A percentile compares a stretch with the other conserved stretches of the same genome.
Conservation (phyloP, 1,140 invertebrate species). For the Zeugodacus cucurbitae region DNA sequence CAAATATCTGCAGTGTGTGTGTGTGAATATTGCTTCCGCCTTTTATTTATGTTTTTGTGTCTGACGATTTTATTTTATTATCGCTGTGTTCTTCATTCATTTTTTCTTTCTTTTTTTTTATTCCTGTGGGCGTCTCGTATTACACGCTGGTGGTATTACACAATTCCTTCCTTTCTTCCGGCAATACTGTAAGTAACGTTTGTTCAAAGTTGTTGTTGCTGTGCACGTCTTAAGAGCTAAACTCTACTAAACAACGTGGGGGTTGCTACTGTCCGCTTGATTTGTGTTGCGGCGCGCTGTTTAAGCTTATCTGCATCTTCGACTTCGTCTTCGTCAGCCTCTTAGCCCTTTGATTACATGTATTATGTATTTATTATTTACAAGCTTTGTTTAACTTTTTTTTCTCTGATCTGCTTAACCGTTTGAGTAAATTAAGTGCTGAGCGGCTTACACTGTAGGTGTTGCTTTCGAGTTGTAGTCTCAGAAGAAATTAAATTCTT, state of each 20-base stretch:
- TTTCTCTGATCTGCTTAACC: background rate
- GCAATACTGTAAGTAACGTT: background rate
- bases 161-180: background rate
- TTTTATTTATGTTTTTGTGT: background rate
- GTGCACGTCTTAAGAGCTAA: background rate
- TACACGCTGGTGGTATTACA: constrained; percentile 9
- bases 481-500: no score
- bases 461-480: no score
- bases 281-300: background rate
- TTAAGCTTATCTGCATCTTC: background rate
- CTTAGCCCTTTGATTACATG: background rate
- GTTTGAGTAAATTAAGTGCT: background rate
- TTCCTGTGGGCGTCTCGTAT: background rate
- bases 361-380: background rate
- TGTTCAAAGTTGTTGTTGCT: background rate
- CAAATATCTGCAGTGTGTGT: background rate
- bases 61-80: constrained; percentile 11
- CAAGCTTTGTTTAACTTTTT: background rate
- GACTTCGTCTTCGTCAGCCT: background rate
- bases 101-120: background rate
- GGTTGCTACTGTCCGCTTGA: background rate
- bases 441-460: background rate
- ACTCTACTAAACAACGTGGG: background rate
- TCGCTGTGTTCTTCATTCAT: background rate
- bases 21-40: background rate